Evolutionary conservation across 2,113 vertebrate genomes (phyloP), one percentile per base, ranked within the genome.

Genomic region (Synodontis membranacea): DNA sequence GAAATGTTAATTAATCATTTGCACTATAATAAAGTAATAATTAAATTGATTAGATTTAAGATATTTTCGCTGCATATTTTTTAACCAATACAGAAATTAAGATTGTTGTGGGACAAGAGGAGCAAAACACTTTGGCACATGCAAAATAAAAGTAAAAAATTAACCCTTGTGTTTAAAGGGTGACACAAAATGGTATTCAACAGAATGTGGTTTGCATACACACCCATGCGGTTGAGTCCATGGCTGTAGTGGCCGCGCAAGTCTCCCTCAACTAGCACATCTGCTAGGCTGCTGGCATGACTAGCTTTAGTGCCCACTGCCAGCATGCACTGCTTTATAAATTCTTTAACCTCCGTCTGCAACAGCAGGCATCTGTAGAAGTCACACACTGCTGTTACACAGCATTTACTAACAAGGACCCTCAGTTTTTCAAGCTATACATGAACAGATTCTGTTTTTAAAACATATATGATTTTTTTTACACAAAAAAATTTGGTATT

Each of bases 161-260:
- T 21, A 44, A 25, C 21, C 12, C 19, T 44, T 42, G 21, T 44
- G 12, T 72, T 19, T 19, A 31, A 78, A 78, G 7, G 2, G 34
- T 7, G n/a, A 78, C 15, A 52, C 28, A 37, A 37, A 54, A 15
- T 54, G 17, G 34, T 79, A 19, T 79, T 79, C 23, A 79, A 54
- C 25, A 3, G n/a, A 79, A 37, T 0, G 0, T 44, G 28, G 23
- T 25, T 9, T 3, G 8, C 14, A 44, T 48, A 91, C 94, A 88
- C 12, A 96, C 95, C 95, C 92, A 95, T 92, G 82, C 94, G 89
- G 91, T 96, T 95, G 58, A 95, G 94, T 46, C 95, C 95, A 5
- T 95, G 95, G 88, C 95, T 96, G 91, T 94, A 95, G 91, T 96
- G 95, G 1, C 95, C 95, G 14, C 95, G 91, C 86, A 88, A 82